Evolutionary conservation across 2,113 vertebrate genomes (phyloP), one percentile per base, ranked within the genome.

Genomic region (Hemiprocne comata): DNA sequence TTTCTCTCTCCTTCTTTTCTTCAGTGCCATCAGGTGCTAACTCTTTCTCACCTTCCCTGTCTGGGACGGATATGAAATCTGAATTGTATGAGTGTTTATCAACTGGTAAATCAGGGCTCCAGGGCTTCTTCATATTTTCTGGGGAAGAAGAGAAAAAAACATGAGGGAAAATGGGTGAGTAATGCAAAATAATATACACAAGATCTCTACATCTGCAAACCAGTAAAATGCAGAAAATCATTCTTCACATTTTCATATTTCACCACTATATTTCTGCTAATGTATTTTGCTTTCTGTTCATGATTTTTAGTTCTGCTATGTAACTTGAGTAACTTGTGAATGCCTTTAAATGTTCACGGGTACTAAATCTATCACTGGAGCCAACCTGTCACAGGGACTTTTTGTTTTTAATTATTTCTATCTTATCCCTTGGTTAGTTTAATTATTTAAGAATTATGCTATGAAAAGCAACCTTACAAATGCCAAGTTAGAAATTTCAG

Each of bases 1-100:
- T 98, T 94, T 98, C 98, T 74, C 88, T 95, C 65, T 97, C 98
- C 62, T 96, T 90, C 75, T 97, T 98, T 60, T 97, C 98, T 78
- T 98, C 98, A 74, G 90, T 95, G 64, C 95, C 96, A 55, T 96
- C 91, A 23, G 95, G 33, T 80, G 89, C 77, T 75, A 98, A 83
- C 70, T 98, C 98, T 92, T 96, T 85, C 54, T 97, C 98, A 81
- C 83, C 73, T 87, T 97, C 97, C 29, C 64, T 88, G 62, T 97
- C 96, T 15, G 84, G 95, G 36, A 82, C 15, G 50, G 94, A 87
- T 28, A 95, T 62, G 36, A 98, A 97, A 95, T 97, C 97, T 96
- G 94, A 78, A 85, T 44, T 78, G 66, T 84, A 97, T 6, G 92
- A 88, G 65, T 90, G 71, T 48, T 58, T 82, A 92, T 94, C 87